Evolutionary conservation across 2,888 invertebrate genomes (phyloP), one percentile per base, ranked within the genome.

Genomic region (Eristalis pertinax): DNA sequence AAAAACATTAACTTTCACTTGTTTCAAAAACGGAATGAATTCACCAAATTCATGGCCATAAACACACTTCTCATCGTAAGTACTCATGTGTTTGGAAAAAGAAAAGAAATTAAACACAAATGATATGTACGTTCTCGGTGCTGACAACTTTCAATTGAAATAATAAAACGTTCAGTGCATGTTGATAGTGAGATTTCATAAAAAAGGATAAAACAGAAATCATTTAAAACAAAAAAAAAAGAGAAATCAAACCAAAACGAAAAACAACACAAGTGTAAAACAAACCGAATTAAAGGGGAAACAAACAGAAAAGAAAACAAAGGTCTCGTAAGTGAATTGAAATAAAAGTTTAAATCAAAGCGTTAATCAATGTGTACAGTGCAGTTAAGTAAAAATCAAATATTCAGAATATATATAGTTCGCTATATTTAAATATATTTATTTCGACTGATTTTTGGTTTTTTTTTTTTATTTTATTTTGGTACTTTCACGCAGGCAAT

Each of bases 131-230:
- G 84, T 69, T 85, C 76, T 60, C 72, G 85, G 85, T 85, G 77
- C 83, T 83, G 77, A 67, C 75, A 76, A 81, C 68, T 81, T 75
- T 64, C 76, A 73, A 77, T 32, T 32, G 32, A 32, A 32, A 32
- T 69, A 77, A 85, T 75, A 69, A 85, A 85, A 85, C 85, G 81
- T 81, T 81, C 85, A 85, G 85, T 82, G 85, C 82, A 81, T 68
- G 41, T 81, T 81, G 82, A 82, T 64, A 64, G 85, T 85, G 81
- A 74, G 58, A 69, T 77, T 77, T 24, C 68, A 73, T 56, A 38
- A 60, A 73, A n/a, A 83, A 65, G 15, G 32, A 41, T 56, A 78
- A 78, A 29, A 83, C 58, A 60, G 64, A 58, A 50, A 8, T 8
- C 35, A 38, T 26, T 4, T 4, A 67, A 63, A 29, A 65, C 50